Evolutionary conservation across 2,888 invertebrate genomes (phyloP), one percentile per base, ranked within the genome.

Genomic region (Onchidella celtica): DNA sequence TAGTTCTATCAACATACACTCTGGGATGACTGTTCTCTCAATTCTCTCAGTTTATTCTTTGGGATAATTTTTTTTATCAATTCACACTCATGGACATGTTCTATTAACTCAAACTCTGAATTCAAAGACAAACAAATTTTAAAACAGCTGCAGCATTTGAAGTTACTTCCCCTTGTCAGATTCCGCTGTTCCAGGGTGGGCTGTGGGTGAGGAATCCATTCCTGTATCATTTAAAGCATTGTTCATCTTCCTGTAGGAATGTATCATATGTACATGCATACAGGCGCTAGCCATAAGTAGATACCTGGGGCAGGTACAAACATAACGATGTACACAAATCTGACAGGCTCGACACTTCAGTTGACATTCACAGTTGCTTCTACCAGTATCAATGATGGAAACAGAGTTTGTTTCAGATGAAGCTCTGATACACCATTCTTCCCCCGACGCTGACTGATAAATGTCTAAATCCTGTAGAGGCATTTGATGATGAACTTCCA

Each of bases 251-350:
- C 61, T 68, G 59, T 74, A 73, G 21, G 57, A 65, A 29, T 81
- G 76, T 3, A 76, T 34, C 57, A 76, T 47, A 24, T 81, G 81
- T 32, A 76, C 76, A 27, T 81, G 81, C 24, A 47, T 76, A 36
- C 81, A 81, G 3, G 68, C 68, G 55, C 47, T 36, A 29, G 76
- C n/a, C 24, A 21, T 17, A 21, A 70, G 11, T n/a, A 81, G 63
- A n/a, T 76, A 81, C 3, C 63, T 63, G 9, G 38, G 14, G 47
- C 81, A 81, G 11, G 81, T 32, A 24, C 81, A 81, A 24, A 81
- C 24, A 36, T 81, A 81, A 21, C 61, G 57, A n/a, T 81, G 81
- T 3, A 76, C 40, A 76, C 81, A 81, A 4, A 81, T 70, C 32
- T 81, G 70, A 40, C 81, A 81, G 11, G 3, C 57, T 21, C 63